Evolutionary conservation across 2,113 vertebrate genomes (phyloP), one percentile per base, ranked within the genome.

Genomic region (Accipiter virgatus): DNA sequence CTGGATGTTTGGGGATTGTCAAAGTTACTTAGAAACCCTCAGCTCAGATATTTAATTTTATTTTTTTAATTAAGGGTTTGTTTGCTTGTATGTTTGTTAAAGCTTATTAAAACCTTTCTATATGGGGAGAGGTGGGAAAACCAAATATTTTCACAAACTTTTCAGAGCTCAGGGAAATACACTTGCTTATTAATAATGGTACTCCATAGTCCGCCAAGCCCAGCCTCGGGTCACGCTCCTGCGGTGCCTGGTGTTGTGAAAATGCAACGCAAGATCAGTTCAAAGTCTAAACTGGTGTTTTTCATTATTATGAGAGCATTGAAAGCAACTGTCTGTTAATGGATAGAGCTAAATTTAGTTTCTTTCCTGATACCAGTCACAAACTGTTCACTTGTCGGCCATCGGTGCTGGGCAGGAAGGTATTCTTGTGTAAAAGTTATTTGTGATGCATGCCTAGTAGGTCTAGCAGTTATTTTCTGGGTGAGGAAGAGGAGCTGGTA

Each of bases 61-160:
- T 31, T 63, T n/a, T 91, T 85, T 92, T 75, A 88, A 92, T 93
- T 91, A 88, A 77, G 81, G 53, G 16, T 66, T 88, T 91, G 72
- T 94, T 97, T 95, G 89, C 89, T 93, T 90, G 40, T 48, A 2
- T 82, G 65, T 90, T 92, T 95, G 95, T 88, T 90, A 85, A 93
- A 90, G 81, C 78, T 91, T 75, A 90, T 91, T 91, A 91, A 94
- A 95, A 75, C 67, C 50, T 82, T 67, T 43, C 71, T 93, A 11
- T 73, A 17, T 47, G 84, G 81, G 68, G 74, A 73, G 89, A 94
- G 78, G 55, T 93, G 93, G 70, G 89, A 16, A 87, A 58, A 75
- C 19, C 81, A 88, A 77, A 63, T 85, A 81, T 34, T 95, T 62
- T 75, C 45, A 88, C 48, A 29, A 71, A 90, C 84, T 83, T 95